Percentiles rank a stretch among this genome's conserved stretches.
phyloP scores from a whole-genome alignment of 1,140 invertebrate genomes.

The Euschistus heros region DNA sequence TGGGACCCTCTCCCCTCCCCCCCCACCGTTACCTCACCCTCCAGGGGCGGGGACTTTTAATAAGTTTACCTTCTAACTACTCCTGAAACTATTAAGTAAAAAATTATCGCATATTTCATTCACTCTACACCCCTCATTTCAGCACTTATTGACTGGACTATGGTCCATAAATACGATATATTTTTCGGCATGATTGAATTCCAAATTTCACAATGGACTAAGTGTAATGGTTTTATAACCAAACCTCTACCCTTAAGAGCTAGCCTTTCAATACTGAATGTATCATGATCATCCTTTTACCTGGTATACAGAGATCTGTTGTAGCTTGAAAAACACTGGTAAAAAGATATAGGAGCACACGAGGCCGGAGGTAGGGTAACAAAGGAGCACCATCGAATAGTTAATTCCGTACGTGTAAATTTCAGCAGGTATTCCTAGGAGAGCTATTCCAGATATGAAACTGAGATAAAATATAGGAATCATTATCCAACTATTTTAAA shows the following conservation, averaged over 20 bases:
- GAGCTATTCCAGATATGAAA: background rate
- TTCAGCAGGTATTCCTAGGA: background rate
- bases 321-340: conserved; percentile 5
- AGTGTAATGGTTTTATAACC: background rate
- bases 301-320: background rate
- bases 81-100: too few species aligned
- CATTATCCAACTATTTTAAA: too few species aligned
- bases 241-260: background rate
- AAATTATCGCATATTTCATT: too few species aligned
- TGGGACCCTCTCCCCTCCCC: too few species aligned
- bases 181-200: too few species aligned
- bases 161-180: too few species aligned
- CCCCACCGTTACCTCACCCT: too few species aligned
- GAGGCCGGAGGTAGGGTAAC: background rate
- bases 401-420: background rate
- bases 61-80: too few species aligned
- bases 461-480: background rate
- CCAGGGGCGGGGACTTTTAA: too few species aligned
- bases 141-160: too few species aligned
- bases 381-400: background rate
- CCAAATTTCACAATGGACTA: too few species aligned
- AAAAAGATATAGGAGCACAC: background rate
- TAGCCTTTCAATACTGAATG: background rate
- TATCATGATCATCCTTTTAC: background rate
- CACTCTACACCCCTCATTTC: too few species aligned